phyloP scores from a whole-genome alignment of 2,113 vertebrate species.

The Scomber japonicus region DNA sequence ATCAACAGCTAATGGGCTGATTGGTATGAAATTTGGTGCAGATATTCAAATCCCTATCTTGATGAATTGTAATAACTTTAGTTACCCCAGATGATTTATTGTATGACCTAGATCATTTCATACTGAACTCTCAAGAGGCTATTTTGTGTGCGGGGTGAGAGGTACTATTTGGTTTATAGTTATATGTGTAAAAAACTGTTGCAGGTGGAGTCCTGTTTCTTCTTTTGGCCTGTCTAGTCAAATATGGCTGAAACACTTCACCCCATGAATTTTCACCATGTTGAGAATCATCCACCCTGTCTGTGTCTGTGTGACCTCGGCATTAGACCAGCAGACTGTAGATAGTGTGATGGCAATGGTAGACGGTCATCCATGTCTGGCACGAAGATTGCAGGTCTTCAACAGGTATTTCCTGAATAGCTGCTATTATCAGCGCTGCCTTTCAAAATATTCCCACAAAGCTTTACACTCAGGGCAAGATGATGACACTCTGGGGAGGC shows the following conservation, averaged over 20 bases:
- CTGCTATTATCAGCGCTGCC: constrained; percentile 49
- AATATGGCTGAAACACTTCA: constrained; percentile 32
- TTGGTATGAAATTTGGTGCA: too few species aligned
- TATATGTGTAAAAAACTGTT: constrained; percentile 10
- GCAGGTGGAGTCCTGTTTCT: neutral
- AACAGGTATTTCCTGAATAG: constrained; percentile 68
- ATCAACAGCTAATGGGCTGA: too few species aligned
- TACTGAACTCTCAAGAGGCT: neutral
- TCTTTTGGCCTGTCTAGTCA: constrained; percentile 29
- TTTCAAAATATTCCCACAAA: constrained; percentile 52
- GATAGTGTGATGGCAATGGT: constrained; percentile 31
- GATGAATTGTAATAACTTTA: too few species aligned
- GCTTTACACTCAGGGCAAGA: constrained; percentile 48
- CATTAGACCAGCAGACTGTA: constrained; percentile 49
- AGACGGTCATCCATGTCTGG: constrained; percentile 25
- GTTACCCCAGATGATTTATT: too few species aligned
- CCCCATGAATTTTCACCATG: constrained; percentile 5
- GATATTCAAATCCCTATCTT: too few species aligned
- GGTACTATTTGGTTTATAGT: neutral
- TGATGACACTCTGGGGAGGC: constrained; percentile 43
- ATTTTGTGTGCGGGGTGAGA: neutral
- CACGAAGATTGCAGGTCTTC: constrained; percentile 64
- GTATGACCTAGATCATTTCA: too few species aligned
- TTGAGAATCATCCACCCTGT: constrained; percentile 24
- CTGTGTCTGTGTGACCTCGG: constrained; percentile 57